Base-by-base conservation (phyloP, 2,113 vertebrate genomes). In the Drymodes brunneopygia region DNA sequence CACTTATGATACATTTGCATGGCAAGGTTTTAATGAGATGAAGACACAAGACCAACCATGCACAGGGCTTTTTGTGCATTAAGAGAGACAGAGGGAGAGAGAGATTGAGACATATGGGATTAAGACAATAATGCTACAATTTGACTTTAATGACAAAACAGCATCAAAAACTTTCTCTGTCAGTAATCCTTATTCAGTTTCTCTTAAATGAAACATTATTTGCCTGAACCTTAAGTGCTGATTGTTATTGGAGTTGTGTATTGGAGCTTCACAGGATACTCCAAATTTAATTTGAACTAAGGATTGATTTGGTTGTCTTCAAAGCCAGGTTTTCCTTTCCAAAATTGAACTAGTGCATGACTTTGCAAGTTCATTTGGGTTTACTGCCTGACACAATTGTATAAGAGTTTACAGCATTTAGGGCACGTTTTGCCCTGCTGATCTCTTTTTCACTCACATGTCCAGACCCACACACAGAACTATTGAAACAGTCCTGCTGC, bases 281-380 rank as follows among this genome's bases (percentile, higher is more conserved):
- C 94, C 94, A 97, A 97, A 98, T 98, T 98, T 97, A 98, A 98
- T 98, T 98, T 98, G 96, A 98, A 96, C 80, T 94, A 81, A 88
- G 95, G 93, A 98, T 98, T 98, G 98, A 98, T 98, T 98, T 97
- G 85, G 77, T 95, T 98, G 96, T 92, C 94, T 98, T 97, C 97
- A 98, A 98, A 97, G 97, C 82, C 92, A 97, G 95, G 86, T 93
- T 97, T 97, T 88, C 92, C 91, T 96, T 88, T 97, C 93, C 92
- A 97, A 98, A 97, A 98, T 83, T 96, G 96, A 98, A 92, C 97
- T 91, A 82, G 93, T 92, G 88, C 96, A 96, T 98, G 97, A 97
- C 95, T 97, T 97, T 87, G 97, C 98, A 98, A 98, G 97, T 97
- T 98, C 97, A 97, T 98, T 97, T 97, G 78, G 77, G 93, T 97